A percentile compares a stretch with the other conserved stretches of the same genome.
Evolutionary conservation across 2,888 invertebrate genomes (phyloP).

Genomic region (Pimpla rufipes): DNA sequence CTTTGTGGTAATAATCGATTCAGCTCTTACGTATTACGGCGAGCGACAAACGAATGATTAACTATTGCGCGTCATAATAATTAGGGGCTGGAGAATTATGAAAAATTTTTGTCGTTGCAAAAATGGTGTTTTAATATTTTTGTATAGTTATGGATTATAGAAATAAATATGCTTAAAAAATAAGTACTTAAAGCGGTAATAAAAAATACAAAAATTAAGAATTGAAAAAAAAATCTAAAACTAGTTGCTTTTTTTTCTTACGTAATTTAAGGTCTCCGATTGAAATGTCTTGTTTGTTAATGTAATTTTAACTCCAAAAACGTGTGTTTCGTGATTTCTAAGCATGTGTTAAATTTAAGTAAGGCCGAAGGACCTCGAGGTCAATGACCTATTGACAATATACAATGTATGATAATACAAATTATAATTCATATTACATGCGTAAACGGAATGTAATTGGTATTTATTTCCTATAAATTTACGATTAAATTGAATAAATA

Average conservation of each 20-base stretch:
- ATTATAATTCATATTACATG: no score
- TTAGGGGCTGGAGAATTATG: not conserved
- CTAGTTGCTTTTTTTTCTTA: no score
- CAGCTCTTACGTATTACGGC: conserved; percentile 30
- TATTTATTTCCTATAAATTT: no score
- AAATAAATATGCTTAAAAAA: not conserved
- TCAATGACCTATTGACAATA: no score
- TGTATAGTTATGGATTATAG: not conserved
- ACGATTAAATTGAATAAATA: no score
- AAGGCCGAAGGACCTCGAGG: no score
- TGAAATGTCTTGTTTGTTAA: not conserved
- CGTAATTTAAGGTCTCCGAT: not conserved
- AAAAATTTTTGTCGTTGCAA: not conserved
- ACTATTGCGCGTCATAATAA: conserved; percentile 33
- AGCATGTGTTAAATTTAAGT: no score
- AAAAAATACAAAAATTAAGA: not conserved
- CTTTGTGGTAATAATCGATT: conserved; percentile 10
- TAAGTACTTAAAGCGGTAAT: no score
- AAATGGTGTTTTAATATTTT: not conserved
- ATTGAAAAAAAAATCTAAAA: no score
- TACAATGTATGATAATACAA: no score
- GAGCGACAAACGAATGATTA: conserved; percentile 52
- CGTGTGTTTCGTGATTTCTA: no score
- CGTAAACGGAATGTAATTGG: no score
- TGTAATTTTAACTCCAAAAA: not conserved